phyloP scores from a whole-genome alignment of 2,888 invertebrate species.

The Blastobasis lacticolella region DNA sequence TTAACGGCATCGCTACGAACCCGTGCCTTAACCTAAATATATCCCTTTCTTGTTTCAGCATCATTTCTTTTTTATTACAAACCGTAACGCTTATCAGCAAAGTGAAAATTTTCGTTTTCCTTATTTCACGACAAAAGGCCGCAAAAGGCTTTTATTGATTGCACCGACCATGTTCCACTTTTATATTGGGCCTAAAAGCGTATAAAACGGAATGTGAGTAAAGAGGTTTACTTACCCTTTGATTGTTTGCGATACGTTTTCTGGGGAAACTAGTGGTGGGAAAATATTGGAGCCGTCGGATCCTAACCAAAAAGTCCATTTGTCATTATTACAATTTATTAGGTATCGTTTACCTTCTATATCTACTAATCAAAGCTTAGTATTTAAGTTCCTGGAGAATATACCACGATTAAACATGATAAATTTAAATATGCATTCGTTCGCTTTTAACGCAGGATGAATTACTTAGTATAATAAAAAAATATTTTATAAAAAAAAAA shows the following conservation, averaged over 20 bases:
- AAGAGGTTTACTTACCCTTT: conserved; percentile 51
- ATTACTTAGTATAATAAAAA: too few relatives aligned
- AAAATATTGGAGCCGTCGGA: conserved; percentile 8
- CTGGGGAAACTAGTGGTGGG: conserved; percentile 21
- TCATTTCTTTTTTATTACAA: conserved; percentile 1
- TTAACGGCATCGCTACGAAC: too few relatives aligned
- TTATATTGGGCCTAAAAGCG: conserved; percentile 40
- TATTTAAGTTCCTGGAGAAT: neutral
- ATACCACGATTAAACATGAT: neutral
- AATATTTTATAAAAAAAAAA: too few relatives aligned
- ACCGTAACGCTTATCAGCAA: neutral
- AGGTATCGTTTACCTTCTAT: neutral
- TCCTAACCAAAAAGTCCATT: neutral
- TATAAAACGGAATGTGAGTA: conserved; percentile 45
- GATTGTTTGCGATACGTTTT: conserved; percentile 50
- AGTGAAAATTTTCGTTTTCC: conserved; percentile 9
- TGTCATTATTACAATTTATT: neutral
- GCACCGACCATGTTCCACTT: conserved; percentile 36
- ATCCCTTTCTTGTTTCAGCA: too few relatives aligned
- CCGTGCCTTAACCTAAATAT: too few relatives aligned
- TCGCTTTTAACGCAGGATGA: too few relatives aligned
- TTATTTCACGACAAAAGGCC: conserved; percentile 17
- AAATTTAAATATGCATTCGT: conserved; percentile 5
- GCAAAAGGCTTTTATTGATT: conserved; percentile 41
- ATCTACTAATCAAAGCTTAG: neutral